Conservation (phyloP, 2,888 invertebrate species). For the Calameuta idolon region DNA sequence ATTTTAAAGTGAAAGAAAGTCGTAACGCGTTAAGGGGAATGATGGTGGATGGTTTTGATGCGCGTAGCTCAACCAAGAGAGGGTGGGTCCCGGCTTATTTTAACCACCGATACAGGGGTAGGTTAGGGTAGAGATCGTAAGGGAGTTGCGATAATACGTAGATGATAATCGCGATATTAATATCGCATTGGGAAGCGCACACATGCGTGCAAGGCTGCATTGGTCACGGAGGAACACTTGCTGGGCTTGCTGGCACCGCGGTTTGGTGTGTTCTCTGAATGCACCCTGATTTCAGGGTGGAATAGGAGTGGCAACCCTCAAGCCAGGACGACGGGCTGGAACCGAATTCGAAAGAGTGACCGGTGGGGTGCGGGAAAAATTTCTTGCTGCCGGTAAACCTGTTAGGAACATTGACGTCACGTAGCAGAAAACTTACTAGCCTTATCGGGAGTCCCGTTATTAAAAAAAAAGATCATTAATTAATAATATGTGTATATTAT, state of each 20-base stretch:
- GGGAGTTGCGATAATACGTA: slow-evolving; percentile 62
- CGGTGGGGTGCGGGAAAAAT: slow-evolving; percentile 15
- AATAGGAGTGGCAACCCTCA: slow-evolving; percentile 12
- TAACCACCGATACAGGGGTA: slow-evolving; percentile 29
- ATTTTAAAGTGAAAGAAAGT: neutral
- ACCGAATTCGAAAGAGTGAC: neutral
- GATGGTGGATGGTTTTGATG: slow-evolving; percentile 2
- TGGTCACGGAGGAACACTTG: slow-evolving; percentile 67
- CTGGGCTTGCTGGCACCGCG: slow-evolving; percentile 51
- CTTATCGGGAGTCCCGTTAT: neutral
- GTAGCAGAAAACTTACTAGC: neutral
- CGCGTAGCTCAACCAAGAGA: slow-evolving; percentile 2
- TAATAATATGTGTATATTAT: neutral
- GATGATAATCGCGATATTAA: slow-evolving; percentile 68
- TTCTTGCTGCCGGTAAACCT: neutral
- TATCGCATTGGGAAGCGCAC: slow-evolving; percentile 67
- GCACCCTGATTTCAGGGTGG: slow-evolving; percentile 60
- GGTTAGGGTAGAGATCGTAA: slow-evolving; percentile 34
- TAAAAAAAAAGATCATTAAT: neutral
- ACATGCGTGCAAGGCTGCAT: slow-evolving; percentile 66
- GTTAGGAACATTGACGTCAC: neutral
- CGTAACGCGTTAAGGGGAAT: neutral
- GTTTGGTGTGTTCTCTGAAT: slow-evolving; percentile 49
- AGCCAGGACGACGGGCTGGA: neutral
- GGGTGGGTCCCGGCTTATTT: slow-evolving; percentile 32